phyloP scores from a whole-genome alignment of 1,140 invertebrate genomes.

The Camponotus vicinus region DNA sequence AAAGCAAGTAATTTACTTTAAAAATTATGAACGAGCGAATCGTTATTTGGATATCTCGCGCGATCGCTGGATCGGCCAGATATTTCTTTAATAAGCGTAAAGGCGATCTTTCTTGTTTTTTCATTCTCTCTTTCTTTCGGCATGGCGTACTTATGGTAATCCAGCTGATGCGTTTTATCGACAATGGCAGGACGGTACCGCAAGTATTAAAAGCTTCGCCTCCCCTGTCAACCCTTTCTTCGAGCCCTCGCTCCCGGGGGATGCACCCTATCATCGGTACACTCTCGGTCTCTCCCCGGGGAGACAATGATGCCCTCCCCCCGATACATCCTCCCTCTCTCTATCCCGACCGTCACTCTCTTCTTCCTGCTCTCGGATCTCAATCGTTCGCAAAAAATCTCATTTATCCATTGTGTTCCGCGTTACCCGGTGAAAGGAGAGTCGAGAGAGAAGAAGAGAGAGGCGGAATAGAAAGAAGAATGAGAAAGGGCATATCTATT shows the following conservation, averaged over 20 bases:
- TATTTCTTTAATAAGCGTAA: slow-evolving; percentile 31
- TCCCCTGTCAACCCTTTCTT: slow-evolving; percentile 84
- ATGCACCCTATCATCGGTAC: slow-evolving; percentile 85
- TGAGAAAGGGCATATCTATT: slow-evolving; percentile 28
- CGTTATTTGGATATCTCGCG: slow-evolving; percentile 15
- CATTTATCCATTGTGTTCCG: slow-evolving; percentile 84
- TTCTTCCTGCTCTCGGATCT: slow-evolving; percentile 79
- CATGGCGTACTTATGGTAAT: slow-evolving; percentile 81
- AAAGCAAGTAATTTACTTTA: slow-evolving; percentile 1
- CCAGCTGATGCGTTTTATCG: slow-evolving; percentile 83
- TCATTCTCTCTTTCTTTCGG: slow-evolving; percentile 29
- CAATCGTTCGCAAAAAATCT: slow-evolving; percentile 85
- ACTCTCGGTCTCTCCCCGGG: slow-evolving; percentile 79
- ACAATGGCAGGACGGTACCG: slow-evolving; percentile 80
- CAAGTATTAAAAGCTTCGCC: slow-evolving; percentile 83
- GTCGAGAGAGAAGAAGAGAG: slow-evolving; percentile 45
- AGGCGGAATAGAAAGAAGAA: slow-evolving; percentile 20
- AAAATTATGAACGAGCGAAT: background rate
- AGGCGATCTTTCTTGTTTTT: slow-evolving; percentile 46
- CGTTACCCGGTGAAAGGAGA: slow-evolving; percentile 74
- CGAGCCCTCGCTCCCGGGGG: slow-evolving; percentile 78
- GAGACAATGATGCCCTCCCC: slow-evolving; percentile 82
- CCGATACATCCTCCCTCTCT: slow-evolving; percentile 66
- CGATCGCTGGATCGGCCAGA: slow-evolving; percentile 19
- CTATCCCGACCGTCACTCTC: slow-evolving; percentile 57